These are phyloP conservation scores for Dendroctonus valens DNA, from an alignment of 1,140 invertebrate genomes.

Conservation along the genomic window DNA sequence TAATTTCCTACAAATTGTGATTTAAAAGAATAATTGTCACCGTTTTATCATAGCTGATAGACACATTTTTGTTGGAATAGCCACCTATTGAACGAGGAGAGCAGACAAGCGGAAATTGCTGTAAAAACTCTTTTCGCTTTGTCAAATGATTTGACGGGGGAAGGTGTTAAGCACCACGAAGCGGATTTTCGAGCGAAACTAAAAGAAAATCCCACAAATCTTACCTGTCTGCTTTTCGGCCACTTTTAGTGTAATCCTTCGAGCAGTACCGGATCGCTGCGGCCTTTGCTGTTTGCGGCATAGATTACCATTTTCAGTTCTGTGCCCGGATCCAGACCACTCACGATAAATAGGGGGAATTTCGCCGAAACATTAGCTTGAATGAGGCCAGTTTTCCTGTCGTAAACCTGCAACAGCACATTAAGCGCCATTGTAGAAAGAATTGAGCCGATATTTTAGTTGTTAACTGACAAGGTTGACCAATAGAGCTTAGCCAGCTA, in stretches of 20 bases:
- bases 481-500: too few species aligned
- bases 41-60: too few species aligned
- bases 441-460: not conserved
- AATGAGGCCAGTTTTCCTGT: constrained; percentile 63
- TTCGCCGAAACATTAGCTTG: constrained; percentile 68
- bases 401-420: constrained; percentile 55
- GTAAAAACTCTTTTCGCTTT: too few species aligned
- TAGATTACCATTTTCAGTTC: constrained; percentile 66
- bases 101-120: too few species aligned
- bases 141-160: too few species aligned
- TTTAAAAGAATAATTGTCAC: too few species aligned
- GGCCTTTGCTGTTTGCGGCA: constrained; percentile 62
- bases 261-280: constrained; percentile 57
- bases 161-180: too few species aligned
- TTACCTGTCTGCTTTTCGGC: constrained; percentile 80
- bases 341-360: constrained; percentile 66
- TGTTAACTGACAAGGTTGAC: too few species aligned
- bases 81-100: too few species aligned
- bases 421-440: constrained; percentile 3
- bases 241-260: constrained; percentile 69
- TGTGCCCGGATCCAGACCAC: constrained; percentile 66
- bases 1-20: too few species aligned
- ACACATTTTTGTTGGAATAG: too few species aligned
- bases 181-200: too few species aligned
- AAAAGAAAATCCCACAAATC: constrained; percentile 32